Conservation (phyloP, 2,888 invertebrate species). For the Apodemia zela region DNA sequence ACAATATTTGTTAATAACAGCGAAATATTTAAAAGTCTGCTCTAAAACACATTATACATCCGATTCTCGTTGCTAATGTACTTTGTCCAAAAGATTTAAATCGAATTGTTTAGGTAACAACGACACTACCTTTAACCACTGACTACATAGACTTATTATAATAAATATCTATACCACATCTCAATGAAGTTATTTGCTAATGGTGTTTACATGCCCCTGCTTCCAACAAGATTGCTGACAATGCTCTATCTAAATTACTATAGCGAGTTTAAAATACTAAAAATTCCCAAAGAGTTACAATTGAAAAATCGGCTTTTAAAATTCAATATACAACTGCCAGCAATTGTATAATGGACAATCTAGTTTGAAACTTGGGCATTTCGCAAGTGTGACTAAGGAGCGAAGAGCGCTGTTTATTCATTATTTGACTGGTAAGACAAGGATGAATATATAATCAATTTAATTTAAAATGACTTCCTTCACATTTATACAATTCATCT, state of each 20-base stretch:
- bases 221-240: conserved; percentile 44
- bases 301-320: conserved; percentile 25
- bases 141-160: conserved; percentile 70
- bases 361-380: conserved; percentile 42
- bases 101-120: conserved; percentile 64
- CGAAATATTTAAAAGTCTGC: conserved; percentile 41
- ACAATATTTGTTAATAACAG: conserved; percentile 39
- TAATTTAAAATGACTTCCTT: too few species aligned
- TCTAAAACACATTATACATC: conserved; percentile 40
- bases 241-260: conserved; percentile 21
- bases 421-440: neutral
- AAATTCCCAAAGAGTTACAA: neutral
- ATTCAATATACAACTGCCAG: conserved; percentile 47
- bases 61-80: conserved; percentile 48
- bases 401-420: conserved; percentile 7
- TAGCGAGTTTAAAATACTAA: conserved; percentile 2
- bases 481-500: too few species aligned
- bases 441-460: neutral
- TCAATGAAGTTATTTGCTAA: conserved; percentile 58
- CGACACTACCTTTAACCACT: conserved; percentile 74
- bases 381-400: conserved; percentile 37
- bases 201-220: conserved; percentile 54
- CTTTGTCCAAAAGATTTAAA: conserved; percentile 49
- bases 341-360: conserved; percentile 43
- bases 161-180: conserved; percentile 68